Evolutionary conservation across 2,113 vertebrate genomes (phyloP), one percentile per base, ranked within the genome.

Genomic region (Donacobius atricapilla): DNA sequence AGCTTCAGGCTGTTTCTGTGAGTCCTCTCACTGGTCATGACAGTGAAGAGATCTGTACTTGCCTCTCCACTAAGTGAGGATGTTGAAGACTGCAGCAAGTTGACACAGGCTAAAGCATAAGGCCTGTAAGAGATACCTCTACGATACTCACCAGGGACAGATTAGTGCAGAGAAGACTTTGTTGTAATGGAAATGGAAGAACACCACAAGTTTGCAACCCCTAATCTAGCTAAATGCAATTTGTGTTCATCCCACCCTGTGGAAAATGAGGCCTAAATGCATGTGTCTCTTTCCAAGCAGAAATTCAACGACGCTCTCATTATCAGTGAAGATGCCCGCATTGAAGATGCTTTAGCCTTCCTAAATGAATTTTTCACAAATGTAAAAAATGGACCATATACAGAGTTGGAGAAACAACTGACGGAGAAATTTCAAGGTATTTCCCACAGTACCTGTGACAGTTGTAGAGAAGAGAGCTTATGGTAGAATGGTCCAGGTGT

Each of bases 301-400:
- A 99, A 98, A 96, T 98, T 98, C 69, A 98, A 98, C 0, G 97
- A 98, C 19, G 95, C 98, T 57, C 96, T 98, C 76, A 98, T 98
- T 70, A 98, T 98, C 90, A 98, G 88, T 53, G 98, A 98, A 63
- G 97, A 98, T 22, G 98, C 98, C 2, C 91, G 97, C 51, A 96
- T 97, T 0, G 96, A 98, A 91, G 98, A 98, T 89, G 98, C 98
- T 25, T 75, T 99, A 75, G 79, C 87, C 50, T 98, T 97, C 91
- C 87, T 98, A 63, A 96, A 96, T 15, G 84, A 93, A 27, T 99
- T 98, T 94, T 98, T 98, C 63, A 80, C 53, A 9, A 94, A 98
- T 66, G 97, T 98, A 15, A 96, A 72, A 86, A 93, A 95, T 13
- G 97, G 97, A 37, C 95, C 95, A 28, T 98, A 96, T 42, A 97